A percentile compares a stretch with the other conserved stretches of the same genome.
These are phyloP conservation scores for Nemotelus nigrinus DNA, from an alignment of 2,888 invertebrate species.

Conservation along the genomic window DNA sequence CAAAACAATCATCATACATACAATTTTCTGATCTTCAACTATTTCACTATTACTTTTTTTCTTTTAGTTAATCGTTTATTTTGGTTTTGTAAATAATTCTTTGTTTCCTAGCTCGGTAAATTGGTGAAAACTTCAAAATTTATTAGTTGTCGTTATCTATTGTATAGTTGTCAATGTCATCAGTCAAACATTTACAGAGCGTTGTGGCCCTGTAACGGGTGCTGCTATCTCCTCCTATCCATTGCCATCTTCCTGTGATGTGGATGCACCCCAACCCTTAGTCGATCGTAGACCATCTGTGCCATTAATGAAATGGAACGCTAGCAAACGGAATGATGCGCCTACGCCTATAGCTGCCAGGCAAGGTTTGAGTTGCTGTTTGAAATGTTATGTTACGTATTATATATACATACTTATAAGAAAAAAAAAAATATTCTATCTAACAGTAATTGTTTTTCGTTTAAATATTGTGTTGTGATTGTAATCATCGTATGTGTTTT, in stretches of 20 bases:
- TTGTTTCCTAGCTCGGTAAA: conserved; percentile 23
- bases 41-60: background rate
- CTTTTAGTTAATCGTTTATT: conserved; percentile 24
- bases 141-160: conserved; percentile 54
- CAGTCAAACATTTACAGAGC: conserved; percentile 68
- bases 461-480: conserved; percentile 32
- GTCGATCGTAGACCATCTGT: conserved; percentile 75
- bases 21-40: conserved; percentile 1
- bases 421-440: conserved; percentile 1
- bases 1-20: background rate
- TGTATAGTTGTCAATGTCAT: conserved; percentile 60
- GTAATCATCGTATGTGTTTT: too few relatives aligned
- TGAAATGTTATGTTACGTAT: conserved; percentile 46
- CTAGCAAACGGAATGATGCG: conserved; percentile 58
- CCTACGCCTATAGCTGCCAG: conserved; percentile 64
- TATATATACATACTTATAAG: conserved; percentile 25
- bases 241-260: conserved; percentile 70
- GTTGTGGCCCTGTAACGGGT: conserved; percentile 77
- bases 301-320: conserved; percentile 68
- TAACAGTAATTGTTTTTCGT: conserved; percentile 25
- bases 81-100: conserved; percentile 29
- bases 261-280: conserved; percentile 77
- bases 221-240: conserved; percentile 66
- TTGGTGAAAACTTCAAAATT: conserved; percentile 40
- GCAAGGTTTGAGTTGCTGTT: conserved; percentile 66